Base-by-base conservation (phyloP, 2,888 invertebrate species). In the Melanophora roralis region DNA sequence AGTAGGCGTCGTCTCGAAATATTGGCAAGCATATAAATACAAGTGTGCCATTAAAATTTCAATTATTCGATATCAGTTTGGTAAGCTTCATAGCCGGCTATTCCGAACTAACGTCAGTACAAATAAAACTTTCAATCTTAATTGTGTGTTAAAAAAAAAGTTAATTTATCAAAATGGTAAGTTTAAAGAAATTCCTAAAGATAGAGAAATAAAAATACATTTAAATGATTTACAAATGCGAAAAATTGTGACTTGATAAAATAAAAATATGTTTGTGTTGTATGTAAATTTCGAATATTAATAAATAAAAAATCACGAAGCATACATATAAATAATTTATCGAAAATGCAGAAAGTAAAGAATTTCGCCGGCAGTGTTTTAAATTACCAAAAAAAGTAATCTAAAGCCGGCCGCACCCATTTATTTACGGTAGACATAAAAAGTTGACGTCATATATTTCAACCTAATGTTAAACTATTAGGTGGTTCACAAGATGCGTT, bases 11-110 rank as follows among this genome's bases (percentile, higher is more conserved):
- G 79, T 83, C 77, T 62, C 38, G 34, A 62, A 71, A 53, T 76
- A 21, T 81, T 45, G 6, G 3, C 51, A 67, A 83, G 73, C 27
- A 81, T 93, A 93, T 94, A 94, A 91, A 93, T 92, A 91, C 88
- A 84, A 86, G 88, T 85, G 87, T 84, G 86, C 90, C 89, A 89
- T 88, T 88, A 86, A 87, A 88, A 90, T 91, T 89, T 86, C 84
- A 84, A 84, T 85, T 84, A 85, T 85, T 91, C 91, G 92, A 91
- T 91, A 91, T 91, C 92, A 92, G 93, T 93, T 93, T 92, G 92
- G 92, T 91, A 92, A 92, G 91, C 93, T 92, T 91, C 93, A 92
- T 93, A 90, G 91, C 93, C 91, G 93, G 93, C 92, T 89, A 87
- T 89, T 91, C 92, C 90, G 91, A 92, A 92, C 92, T 91, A 76